These are phyloP conservation scores for Takifugu bimaculatus DNA, from an alignment of 2,113 vertebrate genomes.

Conservation along the genomic window DNA sequence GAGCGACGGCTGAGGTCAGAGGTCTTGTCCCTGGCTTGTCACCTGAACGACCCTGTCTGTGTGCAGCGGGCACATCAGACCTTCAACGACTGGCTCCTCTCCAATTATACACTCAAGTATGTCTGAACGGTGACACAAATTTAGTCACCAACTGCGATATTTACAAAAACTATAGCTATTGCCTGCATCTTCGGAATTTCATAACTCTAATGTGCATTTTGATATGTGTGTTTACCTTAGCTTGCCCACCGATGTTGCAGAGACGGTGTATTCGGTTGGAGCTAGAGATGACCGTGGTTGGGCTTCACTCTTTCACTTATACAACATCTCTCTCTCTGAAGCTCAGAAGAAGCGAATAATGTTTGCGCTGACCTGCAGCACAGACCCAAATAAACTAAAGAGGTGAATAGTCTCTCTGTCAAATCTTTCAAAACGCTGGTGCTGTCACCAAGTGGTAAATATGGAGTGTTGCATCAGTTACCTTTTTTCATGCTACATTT, in stretches of 20 bases:
- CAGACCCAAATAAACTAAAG: slow-evolving; percentile 64
- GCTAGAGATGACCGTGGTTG: slow-evolving; percentile 71
- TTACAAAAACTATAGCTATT: slow-evolving; percentile 6
- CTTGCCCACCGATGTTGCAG: slow-evolving; percentile 72
- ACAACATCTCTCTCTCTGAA: slow-evolving; percentile 65
- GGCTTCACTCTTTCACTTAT: slow-evolving; percentile 66
- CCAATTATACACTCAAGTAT: slow-evolving; percentile 70
- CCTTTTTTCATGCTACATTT: not conserved
- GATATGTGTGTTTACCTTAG: slow-evolving; percentile 47
- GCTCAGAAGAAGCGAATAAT: slow-evolving; percentile 73
- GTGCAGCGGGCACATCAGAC: slow-evolving; percentile 56
- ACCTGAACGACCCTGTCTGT: slow-evolving; percentile 67
- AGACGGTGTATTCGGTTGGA: slow-evolving; percentile 72
- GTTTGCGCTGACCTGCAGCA: slow-evolving; percentile 67
- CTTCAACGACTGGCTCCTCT: slow-evolving; percentile 71
- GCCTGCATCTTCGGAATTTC: not conserved
- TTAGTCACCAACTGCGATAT: not conserved
- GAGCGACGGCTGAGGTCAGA: slow-evolving; percentile 72
- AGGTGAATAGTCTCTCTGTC: slow-evolving; percentile 37
- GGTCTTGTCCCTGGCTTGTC: slow-evolving; percentile 74
- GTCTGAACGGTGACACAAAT: slow-evolving; percentile 4
- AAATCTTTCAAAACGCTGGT: not conserved
- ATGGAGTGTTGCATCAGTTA: not conserved
- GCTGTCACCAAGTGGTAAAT: slow-evolving; percentile 43
- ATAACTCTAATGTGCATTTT: slow-evolving; percentile 12